Evolutionary conservation across 2,888 invertebrate species (phyloP), one percentile per base, ranked within the genome.

Genomic region (Sepiola atlantica): DNA sequence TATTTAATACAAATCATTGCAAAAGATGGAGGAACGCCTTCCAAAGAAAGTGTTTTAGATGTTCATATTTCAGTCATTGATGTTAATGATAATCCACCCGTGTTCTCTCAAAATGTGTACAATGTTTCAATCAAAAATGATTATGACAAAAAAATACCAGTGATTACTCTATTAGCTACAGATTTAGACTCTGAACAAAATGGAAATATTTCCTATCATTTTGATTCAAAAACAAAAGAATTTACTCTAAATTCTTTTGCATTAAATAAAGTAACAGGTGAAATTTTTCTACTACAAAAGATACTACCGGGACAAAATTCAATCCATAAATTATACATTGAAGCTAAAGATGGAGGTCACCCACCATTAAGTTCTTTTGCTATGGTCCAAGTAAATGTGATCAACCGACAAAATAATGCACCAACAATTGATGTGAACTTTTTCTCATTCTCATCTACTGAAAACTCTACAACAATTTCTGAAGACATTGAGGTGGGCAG

Each of bases 81-180:
- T 94, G 91, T 92, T 14, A 95, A 95, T 93, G 95, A 95, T 90
- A 94, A 95, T 91, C 54, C 90, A 45, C 95, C 95, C 10, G 35
- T 90, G 93, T 95, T 95, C 61, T 55, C 90, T 45, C 57, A 94
- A 91, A 16, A 20, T 55, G 4, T 55, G 54, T 90, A 90, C 91
- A 94, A 90, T 91, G 55, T 77, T 35, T 91, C 94, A 91, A 55
- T 94, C 20, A 54, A 35, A 55, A 55, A 94, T 55, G 18, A 90
- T n/a, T 32, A 55, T 55, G 45, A 45, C 16, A 35, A 54, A 32
- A 91, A 55, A 32, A 94, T 55, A 54, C 35, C 55, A n/a, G 90
- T 94, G 24, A 55, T 94, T 6, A 77, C 77, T 45, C 24, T 94
- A n/a, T 32, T 12, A 16, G 91, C 90, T 21, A 55, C 20, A 18